phyloP scores from a whole-genome alignment of 2,797 vertebrate species.

The Pangasius mekongensis region DNA sequence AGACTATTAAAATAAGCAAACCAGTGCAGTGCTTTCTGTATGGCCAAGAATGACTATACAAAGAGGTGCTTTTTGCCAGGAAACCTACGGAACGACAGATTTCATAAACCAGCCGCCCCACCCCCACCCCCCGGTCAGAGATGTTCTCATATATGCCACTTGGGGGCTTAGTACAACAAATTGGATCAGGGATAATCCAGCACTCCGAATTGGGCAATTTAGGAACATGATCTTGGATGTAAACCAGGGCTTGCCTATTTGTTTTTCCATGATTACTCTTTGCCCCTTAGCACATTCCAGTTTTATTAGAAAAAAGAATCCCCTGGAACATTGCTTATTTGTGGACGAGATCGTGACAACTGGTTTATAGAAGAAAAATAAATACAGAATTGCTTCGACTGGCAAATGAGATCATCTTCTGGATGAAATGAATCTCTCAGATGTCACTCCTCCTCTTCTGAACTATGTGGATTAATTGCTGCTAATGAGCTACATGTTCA shows the following conservation, averaged over 20 bases:
- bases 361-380: neutral
- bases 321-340: neutral
- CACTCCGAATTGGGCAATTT: constrained; percentile 5
- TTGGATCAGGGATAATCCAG: constrained; percentile 34
- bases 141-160: constrained; percentile 37
- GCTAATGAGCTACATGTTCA: neutral
- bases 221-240: constrained; percentile 9
- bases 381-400: neutral
- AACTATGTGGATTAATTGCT: neutral
- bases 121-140: neutral
- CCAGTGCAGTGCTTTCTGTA: neutral
- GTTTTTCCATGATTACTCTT: constrained; percentile 8
- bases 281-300: constrained; percentile 24
- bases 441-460: neutral
- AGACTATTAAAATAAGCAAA: constrained; percentile 10
- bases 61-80: constrained; percentile 41
- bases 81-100: constrained; percentile 25
- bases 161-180: constrained; percentile 14
- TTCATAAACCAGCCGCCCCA: constrained; percentile 11
- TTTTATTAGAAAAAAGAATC: constrained; percentile 6
- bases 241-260: constrained; percentile 20
- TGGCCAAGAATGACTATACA: constrained; percentile 38
- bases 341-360: neutral
- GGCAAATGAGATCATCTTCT: neutral
- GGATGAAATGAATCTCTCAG: neutral